Evolutionary conservation across 2,888 invertebrate species (phyloP).

Genomic region (Nymphalis c-album): DNA sequence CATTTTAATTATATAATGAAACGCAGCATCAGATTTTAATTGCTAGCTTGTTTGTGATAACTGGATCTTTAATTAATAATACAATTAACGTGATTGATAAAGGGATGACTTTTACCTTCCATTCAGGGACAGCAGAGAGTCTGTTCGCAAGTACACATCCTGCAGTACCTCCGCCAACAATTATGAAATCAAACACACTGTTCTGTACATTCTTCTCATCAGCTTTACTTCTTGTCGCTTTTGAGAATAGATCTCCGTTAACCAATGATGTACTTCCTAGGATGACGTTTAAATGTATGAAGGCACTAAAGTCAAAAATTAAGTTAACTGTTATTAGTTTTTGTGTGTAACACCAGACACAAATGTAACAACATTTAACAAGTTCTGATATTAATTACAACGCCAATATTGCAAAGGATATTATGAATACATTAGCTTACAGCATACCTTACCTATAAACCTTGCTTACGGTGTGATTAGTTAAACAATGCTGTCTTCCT

Average conservation of each 20-base stretch:
- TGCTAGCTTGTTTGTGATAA: no score
- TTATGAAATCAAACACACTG: slow-evolving; percentile 77
- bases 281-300: slow-evolving; percentile 38
- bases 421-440: no score
- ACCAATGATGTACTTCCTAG: slow-evolving; percentile 38
- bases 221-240: slow-evolving; percentile 64
- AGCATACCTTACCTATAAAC: no score
- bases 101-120: slow-evolving; percentile 61
- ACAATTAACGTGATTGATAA: no score
- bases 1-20: no score
- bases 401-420: no score
- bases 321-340: no score
- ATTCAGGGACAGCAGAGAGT: slow-evolving; percentile 67
- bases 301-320: slow-evolving; percentile 15
- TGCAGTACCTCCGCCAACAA: slow-evolving; percentile 73
- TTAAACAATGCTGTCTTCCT: no score
- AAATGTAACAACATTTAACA: not conserved
- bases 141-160: slow-evolving; percentile 75
- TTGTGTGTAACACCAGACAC: no score
- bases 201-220: slow-evolving; percentile 65
- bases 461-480: no score
- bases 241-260: slow-evolving; percentile 62
- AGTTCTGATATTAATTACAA: not conserved
- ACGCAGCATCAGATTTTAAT: no score
- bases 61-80: no score